Percentiles rank a stretch among this genome's conserved stretches.
Conservation (phyloP, 2,888 invertebrate species). For the Orthosia gracilis region DNA sequence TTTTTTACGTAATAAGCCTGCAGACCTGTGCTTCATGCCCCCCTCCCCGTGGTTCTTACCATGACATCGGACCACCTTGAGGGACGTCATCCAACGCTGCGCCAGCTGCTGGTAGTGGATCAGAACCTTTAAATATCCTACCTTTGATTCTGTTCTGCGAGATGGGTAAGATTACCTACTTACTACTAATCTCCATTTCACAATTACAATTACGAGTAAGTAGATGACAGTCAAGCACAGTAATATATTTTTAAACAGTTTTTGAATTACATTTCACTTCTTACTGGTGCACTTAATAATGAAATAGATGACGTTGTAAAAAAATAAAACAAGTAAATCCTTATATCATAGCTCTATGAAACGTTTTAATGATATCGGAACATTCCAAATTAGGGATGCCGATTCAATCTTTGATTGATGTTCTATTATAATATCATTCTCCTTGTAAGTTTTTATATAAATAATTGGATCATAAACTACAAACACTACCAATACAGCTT, state of each 20-base stretch:
- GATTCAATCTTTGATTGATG: slow-evolving; percentile 75
- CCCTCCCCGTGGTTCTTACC: too few species aligned
- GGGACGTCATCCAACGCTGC: too few species aligned
- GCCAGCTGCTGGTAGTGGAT: too few species aligned
- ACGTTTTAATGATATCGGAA: slow-evolving; percentile 40
- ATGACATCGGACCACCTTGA: too few species aligned
- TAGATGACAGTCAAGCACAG: not conserved
- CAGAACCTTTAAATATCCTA: too few species aligned
- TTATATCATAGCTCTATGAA: slow-evolving; percentile 18
- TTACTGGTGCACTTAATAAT: too few species aligned
- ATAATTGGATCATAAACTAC: slow-evolving; percentile 78
- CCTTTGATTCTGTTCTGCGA: too few species aligned
- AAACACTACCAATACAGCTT: slow-evolving; percentile 48
- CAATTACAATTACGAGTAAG: too few species aligned
- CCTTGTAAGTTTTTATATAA: slow-evolving; percentile 70
- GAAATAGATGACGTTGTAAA: slow-evolving; percentile 31
- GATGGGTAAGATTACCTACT: too few species aligned
- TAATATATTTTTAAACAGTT: not conserved
- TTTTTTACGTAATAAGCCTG: too few species aligned
- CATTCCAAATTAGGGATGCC: slow-evolving; percentile 70
- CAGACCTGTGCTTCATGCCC: too few species aligned
- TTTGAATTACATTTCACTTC: not conserved
- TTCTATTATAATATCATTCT: slow-evolving; percentile 67
- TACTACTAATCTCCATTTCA: too few species aligned
- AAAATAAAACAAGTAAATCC: slow-evolving; percentile 20